Evolutionary conservation across 2,888 invertebrate species (phyloP).

Genomic region (Heliconius charithonia): DNA sequence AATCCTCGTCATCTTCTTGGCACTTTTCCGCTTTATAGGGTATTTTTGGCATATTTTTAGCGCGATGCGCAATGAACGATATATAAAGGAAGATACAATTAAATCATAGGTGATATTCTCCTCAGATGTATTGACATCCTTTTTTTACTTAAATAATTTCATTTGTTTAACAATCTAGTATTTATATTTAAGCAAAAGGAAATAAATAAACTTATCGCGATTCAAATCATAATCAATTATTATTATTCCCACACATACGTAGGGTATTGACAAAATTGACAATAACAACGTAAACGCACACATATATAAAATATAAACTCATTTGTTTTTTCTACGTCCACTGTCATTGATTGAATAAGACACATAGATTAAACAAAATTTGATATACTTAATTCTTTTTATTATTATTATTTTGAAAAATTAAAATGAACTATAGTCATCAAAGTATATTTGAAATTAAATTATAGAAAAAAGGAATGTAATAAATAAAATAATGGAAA

Average conservation of each 20-base stretch:
- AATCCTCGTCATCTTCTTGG: conserved; percentile 73
- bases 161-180: conserved; percentile 5
- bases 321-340: not conserved
- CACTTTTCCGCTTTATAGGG: conserved; percentile 75
- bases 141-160: not conserved
- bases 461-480: not conserved
- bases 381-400: not conserved
- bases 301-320: not conserved
- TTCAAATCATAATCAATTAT: conserved; percentile 21
- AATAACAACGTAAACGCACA: not conserved
- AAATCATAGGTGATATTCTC: not conserved
- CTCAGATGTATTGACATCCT: conserved; percentile 4
- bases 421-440: not conserved
- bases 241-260: conserved; percentile 12
- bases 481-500: not conserved
- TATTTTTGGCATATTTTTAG: conserved; percentile 74
- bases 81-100: conserved; percentile 33
- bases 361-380: not conserved
- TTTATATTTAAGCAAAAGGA: not conserved
- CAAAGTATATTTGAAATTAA: not conserved
- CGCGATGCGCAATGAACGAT: conserved; percentile 34
- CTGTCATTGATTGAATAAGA: conserved; percentile 14
- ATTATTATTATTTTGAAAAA: no score
- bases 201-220: conserved; percentile 1
- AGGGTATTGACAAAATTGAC: not conserved